Evolutionary conservation across 2,797 vertebrate species (phyloP).

Genomic region (Perodicticus potto): DNA sequence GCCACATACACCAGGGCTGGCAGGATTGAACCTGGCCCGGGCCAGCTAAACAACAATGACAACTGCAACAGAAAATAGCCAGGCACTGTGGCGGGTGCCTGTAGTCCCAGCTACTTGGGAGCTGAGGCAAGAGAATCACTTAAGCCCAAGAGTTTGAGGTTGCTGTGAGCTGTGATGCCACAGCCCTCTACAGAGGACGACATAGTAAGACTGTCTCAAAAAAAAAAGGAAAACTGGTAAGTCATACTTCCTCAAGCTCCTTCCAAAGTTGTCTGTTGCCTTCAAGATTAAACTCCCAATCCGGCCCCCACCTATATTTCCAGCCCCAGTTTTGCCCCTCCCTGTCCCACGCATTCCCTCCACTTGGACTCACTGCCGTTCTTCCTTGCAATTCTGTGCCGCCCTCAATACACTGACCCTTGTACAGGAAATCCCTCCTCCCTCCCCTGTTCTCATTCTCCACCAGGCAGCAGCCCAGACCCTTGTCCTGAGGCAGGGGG

Average conservation of each 20-base stretch:
- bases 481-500: background rate
- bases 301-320: background rate
- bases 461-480: background rate
- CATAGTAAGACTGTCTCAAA: too few relatives aligned
- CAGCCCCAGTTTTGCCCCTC: background rate
- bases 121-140: too few relatives aligned
- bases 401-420: background rate
- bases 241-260: fast-evolving
- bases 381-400: fast-evolving
- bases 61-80: too few relatives aligned
- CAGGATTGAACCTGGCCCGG: too few relatives aligned
- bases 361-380: background rate
- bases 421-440: background rate
- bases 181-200: too few relatives aligned
- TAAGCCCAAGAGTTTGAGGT: too few relatives aligned
- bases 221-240: too few relatives aligned
- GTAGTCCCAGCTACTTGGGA: too few relatives aligned
- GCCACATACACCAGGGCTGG: too few relatives aligned
- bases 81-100: too few relatives aligned
- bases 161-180: too few relatives aligned
- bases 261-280: background rate
- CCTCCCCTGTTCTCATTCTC: background rate
- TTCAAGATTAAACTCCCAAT: background rate
- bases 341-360: background rate
- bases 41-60: too few relatives aligned